phyloP scores from a whole-genome alignment of 1,140 invertebrate species.

The Tachypleus tridentatus region DNA sequence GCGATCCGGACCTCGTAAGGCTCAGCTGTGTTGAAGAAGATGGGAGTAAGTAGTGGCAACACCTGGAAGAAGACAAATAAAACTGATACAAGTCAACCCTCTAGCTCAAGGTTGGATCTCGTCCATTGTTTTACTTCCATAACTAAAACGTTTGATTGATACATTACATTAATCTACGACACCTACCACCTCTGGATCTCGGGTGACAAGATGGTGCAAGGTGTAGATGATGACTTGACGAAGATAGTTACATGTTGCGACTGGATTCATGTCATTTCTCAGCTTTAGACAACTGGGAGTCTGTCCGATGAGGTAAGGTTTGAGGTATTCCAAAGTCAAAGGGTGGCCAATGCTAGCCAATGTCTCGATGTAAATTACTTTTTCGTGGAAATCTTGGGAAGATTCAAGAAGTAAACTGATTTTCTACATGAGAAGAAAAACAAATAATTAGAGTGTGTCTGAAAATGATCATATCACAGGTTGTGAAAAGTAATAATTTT shows the following conservation, averaged over 20 bases:
- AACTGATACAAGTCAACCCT: background rate
- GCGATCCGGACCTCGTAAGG: conserved; percentile 18
- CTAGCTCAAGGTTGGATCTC: no score
- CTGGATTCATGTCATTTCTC: background rate
- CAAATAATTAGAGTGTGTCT: no score
- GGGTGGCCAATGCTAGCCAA: conserved; percentile 14
- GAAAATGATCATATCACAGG: no score
- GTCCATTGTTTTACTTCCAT: no score
- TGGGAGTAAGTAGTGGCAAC: conserved; percentile 8
- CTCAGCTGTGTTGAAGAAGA: conserved; percentile 22
- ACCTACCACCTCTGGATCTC: conserved; percentile 10
- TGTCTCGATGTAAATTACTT: conserved; percentile 18
- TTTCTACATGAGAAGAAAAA: background rate
- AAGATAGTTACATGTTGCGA: conserved; percentile 8
- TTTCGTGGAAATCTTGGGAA: conserved; percentile 11
- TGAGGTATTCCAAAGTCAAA: conserved; percentile 12
- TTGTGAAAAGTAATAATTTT: no score
- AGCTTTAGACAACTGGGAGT: background rate
- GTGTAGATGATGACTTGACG: conserved; percentile 20
- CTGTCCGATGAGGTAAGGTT: conserved; percentile 15
- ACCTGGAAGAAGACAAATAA: conserved; percentile 9
- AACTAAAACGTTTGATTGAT: no score
- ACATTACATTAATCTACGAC: background rate
- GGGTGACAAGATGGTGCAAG: conserved; percentile 10
- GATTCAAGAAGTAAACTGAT: background rate